Percentiles rank a stretch among this genome's conserved stretches.
Evolutionary conservation across 2,888 invertebrate genomes (phyloP).

Genomic region (Bombylius discolor): DNA sequence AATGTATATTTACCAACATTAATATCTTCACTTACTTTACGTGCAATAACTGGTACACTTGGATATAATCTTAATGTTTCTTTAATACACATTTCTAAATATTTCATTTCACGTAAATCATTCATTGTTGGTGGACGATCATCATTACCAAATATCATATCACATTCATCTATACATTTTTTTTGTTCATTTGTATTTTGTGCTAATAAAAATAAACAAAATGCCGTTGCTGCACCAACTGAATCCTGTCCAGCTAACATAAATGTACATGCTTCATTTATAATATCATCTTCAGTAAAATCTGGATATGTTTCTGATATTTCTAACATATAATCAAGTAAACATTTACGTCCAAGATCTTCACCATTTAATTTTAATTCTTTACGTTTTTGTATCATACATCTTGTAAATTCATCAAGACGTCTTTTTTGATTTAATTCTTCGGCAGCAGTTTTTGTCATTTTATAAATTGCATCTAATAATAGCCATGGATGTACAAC

Average conservation of each 20-base stretch:
- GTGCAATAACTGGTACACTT: conserved; percentile 34
- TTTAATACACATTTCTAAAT: conserved; percentile 56
- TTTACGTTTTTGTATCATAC: conserved; percentile 32
- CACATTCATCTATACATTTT: conserved; percentile 38
- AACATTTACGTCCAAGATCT: conserved; percentile 26
- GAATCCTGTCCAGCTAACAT: conserved; percentile 53
- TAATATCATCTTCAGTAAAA: conserved; percentile 44
- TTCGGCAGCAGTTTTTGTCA: conserved; percentile 38
- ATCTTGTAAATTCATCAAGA: conserved; percentile 37
- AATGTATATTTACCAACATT: conserved; percentile 36
- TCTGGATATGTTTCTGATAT: conserved; percentile 38
- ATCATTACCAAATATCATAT: conserved; percentile 35
- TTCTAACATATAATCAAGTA: conserved; percentile 44
- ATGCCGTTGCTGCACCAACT: conserved; percentile 43
- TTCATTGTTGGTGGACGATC: conserved; percentile 39
- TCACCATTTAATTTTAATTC: conserved; percentile 20
- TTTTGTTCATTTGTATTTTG: conserved; percentile 40
- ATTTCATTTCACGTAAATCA: conserved; percentile 49
- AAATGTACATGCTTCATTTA: conserved; percentile 48
- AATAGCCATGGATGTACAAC: conserved; percentile 44
- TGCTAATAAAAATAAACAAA: conserved; percentile 43
- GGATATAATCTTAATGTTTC: conserved; percentile 45
- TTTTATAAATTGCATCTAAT: conserved; percentile 41
- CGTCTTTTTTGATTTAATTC: conserved; percentile 41
- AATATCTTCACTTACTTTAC: conserved; percentile 33